Evolutionary conservation across 2,797 vertebrate genomes (phyloP).

Genomic region (Falco berigora): DNA sequence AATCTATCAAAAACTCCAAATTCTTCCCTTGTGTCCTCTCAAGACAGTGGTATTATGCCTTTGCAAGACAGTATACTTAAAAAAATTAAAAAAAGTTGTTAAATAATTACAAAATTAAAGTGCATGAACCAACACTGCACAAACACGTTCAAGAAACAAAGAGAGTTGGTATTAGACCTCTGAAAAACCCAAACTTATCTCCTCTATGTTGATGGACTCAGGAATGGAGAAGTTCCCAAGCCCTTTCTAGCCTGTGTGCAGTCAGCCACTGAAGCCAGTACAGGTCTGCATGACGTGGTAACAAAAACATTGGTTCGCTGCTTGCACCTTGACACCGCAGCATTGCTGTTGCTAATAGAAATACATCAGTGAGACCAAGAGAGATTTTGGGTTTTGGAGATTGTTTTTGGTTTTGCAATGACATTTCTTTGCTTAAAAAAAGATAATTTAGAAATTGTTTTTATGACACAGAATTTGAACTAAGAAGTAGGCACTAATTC

Average conservation of each 20-base stretch:
- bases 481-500: background rate
- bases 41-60: background rate
- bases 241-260: background rate
- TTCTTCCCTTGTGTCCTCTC: background rate
- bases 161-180: background rate
- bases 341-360: background rate
- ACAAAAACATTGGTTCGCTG: background rate
- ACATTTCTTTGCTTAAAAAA: background rate
- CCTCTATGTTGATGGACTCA: background rate
- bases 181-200: background rate
- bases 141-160: background rate
- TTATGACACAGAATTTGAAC: background rate
- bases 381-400: background rate
- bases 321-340: background rate
- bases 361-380: background rate
- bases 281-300: background rate
- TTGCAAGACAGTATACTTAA: background rate
- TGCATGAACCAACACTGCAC: background rate
- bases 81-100: background rate
- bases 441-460: background rate
- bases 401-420: background rate
- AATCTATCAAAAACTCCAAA: background rate
- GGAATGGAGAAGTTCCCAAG: background rate
- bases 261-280: background rate
- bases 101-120: background rate